Conservation (phyloP, 2,888 invertebrate genomes). For the Nephrocerus scutellatus region DNA sequence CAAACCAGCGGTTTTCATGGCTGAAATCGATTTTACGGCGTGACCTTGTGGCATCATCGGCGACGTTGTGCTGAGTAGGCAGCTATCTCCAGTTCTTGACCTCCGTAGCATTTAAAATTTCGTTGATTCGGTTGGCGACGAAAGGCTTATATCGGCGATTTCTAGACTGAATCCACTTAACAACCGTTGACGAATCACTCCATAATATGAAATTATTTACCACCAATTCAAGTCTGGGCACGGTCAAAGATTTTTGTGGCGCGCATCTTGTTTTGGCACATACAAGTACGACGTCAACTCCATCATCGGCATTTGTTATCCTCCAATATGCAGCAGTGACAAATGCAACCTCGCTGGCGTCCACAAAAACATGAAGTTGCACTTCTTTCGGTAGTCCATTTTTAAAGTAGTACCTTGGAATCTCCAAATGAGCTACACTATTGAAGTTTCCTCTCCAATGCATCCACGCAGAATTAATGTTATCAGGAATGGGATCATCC, state of each 20-base stretch:
- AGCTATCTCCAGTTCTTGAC: conserved; percentile 20
- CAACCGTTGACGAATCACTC: no score
- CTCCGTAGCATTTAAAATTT: not conserved
- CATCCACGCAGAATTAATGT: not conserved
- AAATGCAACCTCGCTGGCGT: conserved; percentile 13
- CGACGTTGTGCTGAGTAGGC: conserved; percentile 4
- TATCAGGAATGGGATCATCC: conserved; percentile 4
- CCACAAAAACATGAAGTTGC: conserved; percentile 7
- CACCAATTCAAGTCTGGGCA: conserved; percentile 3
- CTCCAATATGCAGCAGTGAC: conserved; percentile 8
- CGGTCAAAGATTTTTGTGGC: not conserved
- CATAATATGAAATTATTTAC: no score
- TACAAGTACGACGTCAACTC: conserved; percentile 9
- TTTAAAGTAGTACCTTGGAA: not conserved
- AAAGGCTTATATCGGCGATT: conserved; percentile 1
- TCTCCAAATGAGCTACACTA: not conserved
- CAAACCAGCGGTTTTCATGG: not conserved
- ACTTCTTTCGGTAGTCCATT: not conserved
- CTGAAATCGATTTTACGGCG: not conserved
- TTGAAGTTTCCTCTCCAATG: conserved; percentile 1
- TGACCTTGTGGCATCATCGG: conserved; percentile 10
- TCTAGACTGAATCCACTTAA: no score
- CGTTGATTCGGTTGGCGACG: not conserved
- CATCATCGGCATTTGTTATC: conserved; percentile 4
- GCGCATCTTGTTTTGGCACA: conserved; percentile 5